Conservation (phyloP, 1,140 invertebrate genomes). For the Bursaphelenchus mucronatus region DNA sequence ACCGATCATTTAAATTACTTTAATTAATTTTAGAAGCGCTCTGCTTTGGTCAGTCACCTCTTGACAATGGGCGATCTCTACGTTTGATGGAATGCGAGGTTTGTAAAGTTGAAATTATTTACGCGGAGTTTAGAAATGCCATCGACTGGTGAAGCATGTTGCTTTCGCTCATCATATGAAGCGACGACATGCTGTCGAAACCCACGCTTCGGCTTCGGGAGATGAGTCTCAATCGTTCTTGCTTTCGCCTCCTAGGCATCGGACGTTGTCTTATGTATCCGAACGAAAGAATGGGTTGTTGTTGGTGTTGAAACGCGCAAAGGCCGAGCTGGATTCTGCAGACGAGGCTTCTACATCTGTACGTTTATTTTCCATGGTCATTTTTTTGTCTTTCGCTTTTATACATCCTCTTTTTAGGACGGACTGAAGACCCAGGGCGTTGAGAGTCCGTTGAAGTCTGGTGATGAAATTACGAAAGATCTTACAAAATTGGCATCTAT, state of each 20-base stretch:
- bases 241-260: constrained; percentile 14
- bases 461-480: not conserved
- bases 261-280: constrained; percentile 4
- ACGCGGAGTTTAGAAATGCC: constrained; percentile 1
- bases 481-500: not conserved
- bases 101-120: not conserved
- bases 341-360: not conserved
- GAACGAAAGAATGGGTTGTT: constrained; percentile 5
- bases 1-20: not conserved
- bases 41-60: constrained; percentile 12
- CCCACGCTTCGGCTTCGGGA: not conserved
- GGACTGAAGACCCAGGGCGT: not conserved
- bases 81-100: constrained; percentile 8
- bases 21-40: constrained; percentile 10
- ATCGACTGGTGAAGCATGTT: constrained; percentile 2
- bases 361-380: not conserved
- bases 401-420: constrained; percentile 5
- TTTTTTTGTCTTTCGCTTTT: constrained; percentile 8
- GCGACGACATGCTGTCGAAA: constrained; percentile 1
- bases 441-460: not conserved
- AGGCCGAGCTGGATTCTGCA: not conserved
- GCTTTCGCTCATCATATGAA: constrained; percentile 15
- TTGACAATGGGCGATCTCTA: constrained; percentile 10
- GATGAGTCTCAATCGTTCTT: constrained; percentile 17
- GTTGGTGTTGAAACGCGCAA: constrained; percentile 6